Conservation (phyloP, 1,140 invertebrate genomes). For the Popillia japonica region DNA sequence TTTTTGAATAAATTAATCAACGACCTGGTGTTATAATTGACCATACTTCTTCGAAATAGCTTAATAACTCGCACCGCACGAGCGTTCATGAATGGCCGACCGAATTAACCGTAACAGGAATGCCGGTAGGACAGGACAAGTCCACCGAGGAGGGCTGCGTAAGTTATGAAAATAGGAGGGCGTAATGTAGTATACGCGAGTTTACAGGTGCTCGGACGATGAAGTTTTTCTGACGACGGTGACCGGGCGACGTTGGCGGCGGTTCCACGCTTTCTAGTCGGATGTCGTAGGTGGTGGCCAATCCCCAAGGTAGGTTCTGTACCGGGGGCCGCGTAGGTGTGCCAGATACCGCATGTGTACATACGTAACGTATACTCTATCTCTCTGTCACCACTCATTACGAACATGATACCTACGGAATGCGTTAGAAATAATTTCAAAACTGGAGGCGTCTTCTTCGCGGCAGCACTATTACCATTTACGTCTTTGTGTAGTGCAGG, state of each 20-base stretch:
- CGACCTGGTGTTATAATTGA: too few relatives aligned
- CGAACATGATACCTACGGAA: not conserved
- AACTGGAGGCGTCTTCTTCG: conserved; percentile 8
- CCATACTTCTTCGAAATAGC: not conserved
- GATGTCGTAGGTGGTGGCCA: conserved; percentile 16
- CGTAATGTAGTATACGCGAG: not conserved
- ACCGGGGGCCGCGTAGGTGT: not conserved
- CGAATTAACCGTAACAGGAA: conserved; percentile 8
- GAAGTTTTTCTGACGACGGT: not conserved
- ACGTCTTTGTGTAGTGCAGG: not conserved
- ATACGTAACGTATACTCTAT: not conserved
- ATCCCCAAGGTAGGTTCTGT: conserved; percentile 17
- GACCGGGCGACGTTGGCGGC: not conserved
- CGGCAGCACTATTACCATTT: not conserved
- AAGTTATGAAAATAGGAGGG: conserved; percentile 1
- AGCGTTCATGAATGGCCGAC: not conserved
- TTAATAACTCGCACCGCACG: not conserved
- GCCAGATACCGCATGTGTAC: not conserved
- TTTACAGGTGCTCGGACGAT: conserved; percentile 1
- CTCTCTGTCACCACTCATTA: not conserved
- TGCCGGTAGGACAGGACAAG: conserved; percentile 22
- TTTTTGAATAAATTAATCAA: too few relatives aligned
- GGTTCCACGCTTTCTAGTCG: conserved; percentile 32
- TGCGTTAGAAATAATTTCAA: not conserved
- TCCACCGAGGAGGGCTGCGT: not conserved